phyloP scores from a whole-genome alignment of 2,888 invertebrate genomes.

The Sacculina carcini region DNA sequence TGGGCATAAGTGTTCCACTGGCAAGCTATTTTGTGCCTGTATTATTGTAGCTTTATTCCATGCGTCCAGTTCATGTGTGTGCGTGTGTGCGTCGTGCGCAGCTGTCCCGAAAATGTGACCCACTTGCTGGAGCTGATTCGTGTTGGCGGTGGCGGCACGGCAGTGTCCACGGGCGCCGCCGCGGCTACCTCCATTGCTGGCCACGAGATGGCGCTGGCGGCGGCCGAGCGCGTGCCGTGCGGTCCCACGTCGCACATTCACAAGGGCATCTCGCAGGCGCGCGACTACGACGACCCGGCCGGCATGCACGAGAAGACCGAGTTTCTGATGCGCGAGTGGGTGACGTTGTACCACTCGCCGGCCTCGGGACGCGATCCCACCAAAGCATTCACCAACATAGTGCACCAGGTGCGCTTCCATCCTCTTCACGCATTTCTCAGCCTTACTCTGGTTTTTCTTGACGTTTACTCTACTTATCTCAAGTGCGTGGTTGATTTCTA shows the following conservation, averaged over 20 bases:
- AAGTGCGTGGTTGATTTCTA: no score
- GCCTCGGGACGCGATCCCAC: conserved; percentile 48
- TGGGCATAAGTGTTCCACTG: no score
- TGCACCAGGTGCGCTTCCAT: conserved; percentile 86
- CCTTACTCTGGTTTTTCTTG: no score
- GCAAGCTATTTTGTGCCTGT: no score
- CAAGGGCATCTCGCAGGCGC: conserved; percentile 59
- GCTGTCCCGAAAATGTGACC: conserved; percentile 7
- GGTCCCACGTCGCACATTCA: conserved; percentile 68
- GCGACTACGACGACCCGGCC: conserved; percentile 76
- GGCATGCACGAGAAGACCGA: conserved; percentile 87
- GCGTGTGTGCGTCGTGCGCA: conserved; percentile 18
- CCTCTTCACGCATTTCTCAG: no score
- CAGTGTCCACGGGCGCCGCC: neutral
- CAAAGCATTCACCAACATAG: conserved; percentile 77
- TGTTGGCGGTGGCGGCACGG: conserved; percentile 5
- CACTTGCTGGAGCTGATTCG: conserved; percentile 1
- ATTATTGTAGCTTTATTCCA: no score
- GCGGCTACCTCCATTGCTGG: neutral
- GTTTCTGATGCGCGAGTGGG: conserved; percentile 77
- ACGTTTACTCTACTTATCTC: neutral
- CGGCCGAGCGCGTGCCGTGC: neutral
- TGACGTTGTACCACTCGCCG: conserved; percentile 58
- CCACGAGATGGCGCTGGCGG: neutral
- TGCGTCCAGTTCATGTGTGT: no score